Evolutionary conservation across 2,113 vertebrate genomes (phyloP).

Genomic region (Heteronetta atricapilla): DNA sequence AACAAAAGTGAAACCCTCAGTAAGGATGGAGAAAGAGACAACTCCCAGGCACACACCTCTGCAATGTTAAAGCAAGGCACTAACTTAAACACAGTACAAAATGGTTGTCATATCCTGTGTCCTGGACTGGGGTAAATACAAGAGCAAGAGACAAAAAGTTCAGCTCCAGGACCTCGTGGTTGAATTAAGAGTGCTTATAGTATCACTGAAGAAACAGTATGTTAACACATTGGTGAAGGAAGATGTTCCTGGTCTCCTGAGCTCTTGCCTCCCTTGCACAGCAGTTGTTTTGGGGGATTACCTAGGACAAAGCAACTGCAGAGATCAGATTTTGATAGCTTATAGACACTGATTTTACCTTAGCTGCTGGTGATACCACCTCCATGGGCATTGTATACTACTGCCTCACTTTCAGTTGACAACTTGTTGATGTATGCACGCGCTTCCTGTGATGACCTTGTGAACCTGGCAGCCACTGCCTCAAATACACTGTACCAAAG

Average conservation of each 20-base stretch:
- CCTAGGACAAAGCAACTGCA: neutral
- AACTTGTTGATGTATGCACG: too few relatives aligned
- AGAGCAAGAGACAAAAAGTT: neutral
- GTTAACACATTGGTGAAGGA: neutral
- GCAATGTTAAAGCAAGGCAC: neutral
- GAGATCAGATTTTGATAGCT: neutral
- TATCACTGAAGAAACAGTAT: neutral
- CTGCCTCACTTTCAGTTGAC: neutral
- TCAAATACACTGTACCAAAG: neutral
- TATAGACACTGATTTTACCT: neutral
- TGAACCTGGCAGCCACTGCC: neutral
- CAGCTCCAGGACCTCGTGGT: neutral
- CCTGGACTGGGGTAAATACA: neutral
- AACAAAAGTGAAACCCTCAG: neutral
- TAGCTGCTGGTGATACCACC: neutral
- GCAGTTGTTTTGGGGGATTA: neutral
- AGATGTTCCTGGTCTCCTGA: neutral
- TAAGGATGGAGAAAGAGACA: neutral
- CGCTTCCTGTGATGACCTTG: neutral
- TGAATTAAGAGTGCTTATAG: neutral
- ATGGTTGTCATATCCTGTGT: rapidly evolving
- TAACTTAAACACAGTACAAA: neutral
- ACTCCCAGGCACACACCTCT: neutral
- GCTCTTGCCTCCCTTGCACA: neutral
- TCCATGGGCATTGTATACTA: neutral